A percentile compares a stretch with the other conserved stretches of the same genome.
Evolutionary conservation across 2,888 invertebrate species (phyloP).

Genomic region (Anagyrus pseudococci): DNA sequence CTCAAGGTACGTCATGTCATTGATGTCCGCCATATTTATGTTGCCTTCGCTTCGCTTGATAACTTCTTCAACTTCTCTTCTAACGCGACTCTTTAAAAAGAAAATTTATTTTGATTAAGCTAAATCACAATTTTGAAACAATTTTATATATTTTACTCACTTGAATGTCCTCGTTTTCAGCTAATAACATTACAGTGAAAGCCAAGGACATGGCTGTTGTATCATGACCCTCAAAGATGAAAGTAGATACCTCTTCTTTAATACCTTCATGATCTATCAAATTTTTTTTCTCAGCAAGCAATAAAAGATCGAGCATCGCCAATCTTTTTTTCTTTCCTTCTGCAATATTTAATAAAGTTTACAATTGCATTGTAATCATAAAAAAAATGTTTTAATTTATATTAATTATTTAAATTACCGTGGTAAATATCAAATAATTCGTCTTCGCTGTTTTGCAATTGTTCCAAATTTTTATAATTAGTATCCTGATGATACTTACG

Average conservation of each 20-base stretch:
- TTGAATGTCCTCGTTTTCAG: constrained; percentile 22
- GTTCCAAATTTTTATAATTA: constrained; percentile 21
- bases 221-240: constrained; percentile 65
- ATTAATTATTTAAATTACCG: neutral
- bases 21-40: constrained; percentile 64
- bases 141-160: too few species aligned
- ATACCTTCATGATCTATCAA: constrained; percentile 51
- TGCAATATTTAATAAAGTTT: neutral
- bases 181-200: constrained; percentile 61
- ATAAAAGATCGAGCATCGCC: constrained; percentile 53
- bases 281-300: constrained; percentile 44
- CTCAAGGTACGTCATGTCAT: constrained; percentile 72
- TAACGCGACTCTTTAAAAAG: constrained; percentile 40
- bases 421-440: neutral
- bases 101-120: neutral
- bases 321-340: constrained; percentile 40
- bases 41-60: constrained; percentile 62
- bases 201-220: constrained; percentile 67
- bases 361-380: neutral
- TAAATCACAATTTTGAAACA: too few species aligned
- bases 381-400: neutral
- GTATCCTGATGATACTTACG: constrained; percentile 37
- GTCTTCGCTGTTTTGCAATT: constrained; percentile 1
- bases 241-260: constrained; percentile 56
- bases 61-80: constrained; percentile 56